Percentiles rank a stretch among this genome's conserved stretches.
phyloP scores from a whole-genome alignment of 1,140 invertebrate genomes.

The Zaprionus ghesquierei region DNA sequence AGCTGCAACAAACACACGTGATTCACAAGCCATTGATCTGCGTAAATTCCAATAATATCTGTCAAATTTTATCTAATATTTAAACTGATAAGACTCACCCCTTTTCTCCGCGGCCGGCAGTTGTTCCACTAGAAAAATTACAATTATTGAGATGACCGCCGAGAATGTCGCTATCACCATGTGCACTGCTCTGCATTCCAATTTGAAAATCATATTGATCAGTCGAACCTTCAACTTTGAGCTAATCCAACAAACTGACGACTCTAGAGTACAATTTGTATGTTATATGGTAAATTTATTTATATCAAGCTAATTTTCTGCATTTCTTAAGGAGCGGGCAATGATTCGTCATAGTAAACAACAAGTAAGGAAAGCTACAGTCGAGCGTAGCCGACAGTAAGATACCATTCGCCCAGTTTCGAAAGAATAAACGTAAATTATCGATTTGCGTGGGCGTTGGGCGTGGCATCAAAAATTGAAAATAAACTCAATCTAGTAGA shows the following conservation, averaged over 20 bases:
- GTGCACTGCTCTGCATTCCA: neutral
- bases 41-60: neutral
- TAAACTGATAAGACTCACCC: neutral
- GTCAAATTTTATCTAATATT: neutral
- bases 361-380: too few relatives aligned
- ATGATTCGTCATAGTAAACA: too few relatives aligned
- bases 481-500: too few relatives aligned
- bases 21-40: constrained; percentile 16
- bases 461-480: too few relatives aligned
- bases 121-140: neutral
- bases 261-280: neutral
- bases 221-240: neutral
- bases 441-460: too few relatives aligned
- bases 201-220: constrained; percentile 4
- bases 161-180: constrained; percentile 31
- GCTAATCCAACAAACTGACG: neutral
- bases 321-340: too few relatives aligned
- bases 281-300: neutral
- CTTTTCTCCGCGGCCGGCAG: neutral
- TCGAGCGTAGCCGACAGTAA: too few relatives aligned
- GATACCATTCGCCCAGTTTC: too few relatives aligned
- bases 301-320: too few relatives aligned
- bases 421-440: too few relatives aligned
- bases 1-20: constrained; percentile 48
- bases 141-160: constrained; percentile 6